Percentiles rank a stretch among this genome's conserved stretches.
Evolutionary conservation across 1,140 invertebrate genomes (phyloP).

Genomic region (Drosophila athabasca): DNA sequence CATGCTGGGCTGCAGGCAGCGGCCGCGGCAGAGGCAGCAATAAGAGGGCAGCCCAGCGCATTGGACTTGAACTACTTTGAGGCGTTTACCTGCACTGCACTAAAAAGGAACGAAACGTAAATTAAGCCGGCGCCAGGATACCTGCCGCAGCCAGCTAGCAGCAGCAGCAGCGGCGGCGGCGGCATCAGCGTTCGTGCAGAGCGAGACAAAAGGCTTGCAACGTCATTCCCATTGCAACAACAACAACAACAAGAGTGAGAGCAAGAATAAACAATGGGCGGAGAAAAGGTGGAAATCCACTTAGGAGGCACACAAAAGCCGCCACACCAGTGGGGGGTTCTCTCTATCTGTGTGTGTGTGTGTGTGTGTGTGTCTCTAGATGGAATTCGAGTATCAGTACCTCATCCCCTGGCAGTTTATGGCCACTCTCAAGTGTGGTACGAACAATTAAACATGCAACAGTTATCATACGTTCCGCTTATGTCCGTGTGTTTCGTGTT

Average conservation of each 20-base stretch:
- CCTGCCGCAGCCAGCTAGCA: conserved; percentile 54
- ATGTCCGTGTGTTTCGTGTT: conserved; percentile 19
- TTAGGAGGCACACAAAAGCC: conserved; percentile 58
- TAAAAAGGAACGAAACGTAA: conserved; percentile 45
- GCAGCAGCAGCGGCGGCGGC: conserved; percentile 1
- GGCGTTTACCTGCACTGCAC: conserved; percentile 51
- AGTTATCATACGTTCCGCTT: conserved; percentile 60
- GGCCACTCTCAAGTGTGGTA: conserved; percentile 58
- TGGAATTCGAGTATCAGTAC: conserved; percentile 15
- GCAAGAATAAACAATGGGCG: conserved; percentile 41
- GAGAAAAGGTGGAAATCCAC: conserved; percentile 77
- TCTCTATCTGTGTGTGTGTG: conserved; percentile 6
- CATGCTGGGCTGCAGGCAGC: conserved; percentile 26
- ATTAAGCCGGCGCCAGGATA: conserved; percentile 82
- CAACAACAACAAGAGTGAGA: conserved; percentile 38
- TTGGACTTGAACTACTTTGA: conserved; percentile 71
- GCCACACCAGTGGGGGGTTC: conserved; percentile 40
- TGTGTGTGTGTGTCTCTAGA: conserved; percentile 10
- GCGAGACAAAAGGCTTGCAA: conserved; percentile 74
- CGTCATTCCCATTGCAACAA: conserved; percentile 69
- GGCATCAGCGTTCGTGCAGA: conserved; percentile 13
- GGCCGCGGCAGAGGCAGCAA: conserved; percentile 36
- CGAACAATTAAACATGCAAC: conserved; percentile 80
- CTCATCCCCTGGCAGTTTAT: conserved; percentile 12
- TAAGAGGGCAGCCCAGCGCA: conserved; percentile 43